Evolutionary conservation across 2,888 invertebrate genomes (phyloP).

Genomic region (Gnatocerus cornutus): DNA sequence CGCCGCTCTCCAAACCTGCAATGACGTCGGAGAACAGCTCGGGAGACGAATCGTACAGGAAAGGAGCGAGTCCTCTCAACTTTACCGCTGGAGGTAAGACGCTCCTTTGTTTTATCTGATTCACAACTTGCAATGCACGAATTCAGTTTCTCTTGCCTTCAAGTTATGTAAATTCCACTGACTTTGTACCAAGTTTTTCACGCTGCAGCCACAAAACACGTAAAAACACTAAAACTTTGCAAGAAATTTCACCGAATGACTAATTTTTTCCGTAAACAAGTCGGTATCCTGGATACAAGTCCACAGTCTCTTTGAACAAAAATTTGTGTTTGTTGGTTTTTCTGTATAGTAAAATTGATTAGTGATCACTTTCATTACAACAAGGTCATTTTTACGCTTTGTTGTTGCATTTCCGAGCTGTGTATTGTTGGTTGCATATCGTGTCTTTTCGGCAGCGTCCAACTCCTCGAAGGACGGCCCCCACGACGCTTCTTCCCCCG

Average conservation of each 20-base stretch:
- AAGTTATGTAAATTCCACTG: background rate
- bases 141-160: constrained; percentile 11
- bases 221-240: too few relatives aligned
- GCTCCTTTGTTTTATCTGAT: constrained; percentile 13
- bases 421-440: background rate
- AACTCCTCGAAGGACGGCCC: constrained; percentile 33
- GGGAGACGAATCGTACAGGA: constrained; percentile 72
- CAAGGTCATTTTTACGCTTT: too few relatives aligned
- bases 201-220: background rate
- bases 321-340: too few relatives aligned
- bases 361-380: too few relatives aligned
- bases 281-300: too few relatives aligned
- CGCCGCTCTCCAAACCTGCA: constrained; percentile 71
- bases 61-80: constrained; percentile 66
- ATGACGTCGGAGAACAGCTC: constrained; percentile 67
- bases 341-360: too few relatives aligned
- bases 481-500: constrained; percentile 38
- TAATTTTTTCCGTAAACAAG: too few relatives aligned
- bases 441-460: constrained; percentile 28
- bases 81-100: constrained; percentile 61
- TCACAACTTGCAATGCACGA: constrained; percentile 2
- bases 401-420: too few relatives aligned
- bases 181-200: background rate
- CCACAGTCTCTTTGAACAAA: too few relatives aligned
- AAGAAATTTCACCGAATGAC: too few relatives aligned